Conservation (phyloP, 53 echinoderm and acorn worm genomes). For the Crossaster papposus region DNA sequence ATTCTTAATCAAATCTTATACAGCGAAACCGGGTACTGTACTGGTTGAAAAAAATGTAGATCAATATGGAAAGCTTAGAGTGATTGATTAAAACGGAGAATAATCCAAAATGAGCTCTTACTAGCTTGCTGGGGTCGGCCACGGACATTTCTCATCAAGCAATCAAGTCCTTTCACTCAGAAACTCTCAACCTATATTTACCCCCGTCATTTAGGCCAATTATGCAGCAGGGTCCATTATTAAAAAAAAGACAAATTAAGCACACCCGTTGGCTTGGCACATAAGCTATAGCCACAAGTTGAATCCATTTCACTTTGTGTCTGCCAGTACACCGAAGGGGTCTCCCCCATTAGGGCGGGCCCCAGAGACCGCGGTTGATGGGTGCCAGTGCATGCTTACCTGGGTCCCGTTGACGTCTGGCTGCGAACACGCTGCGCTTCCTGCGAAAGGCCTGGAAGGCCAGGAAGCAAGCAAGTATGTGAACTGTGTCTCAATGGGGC, state of each 20-base stretch:
- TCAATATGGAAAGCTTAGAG: too few relatives aligned
- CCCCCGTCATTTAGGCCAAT: not conserved
- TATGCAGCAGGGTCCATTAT: not conserved
- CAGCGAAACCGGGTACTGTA: too few relatives aligned
- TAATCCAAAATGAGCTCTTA: too few relatives aligned
- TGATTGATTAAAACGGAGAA: too few relatives aligned
- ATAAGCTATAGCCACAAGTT: not conserved
- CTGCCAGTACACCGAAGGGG: not conserved
- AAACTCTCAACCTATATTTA: constrained; percentile 3
- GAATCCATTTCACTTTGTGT: not conserved
- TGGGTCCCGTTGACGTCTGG: constrained; percentile 29
- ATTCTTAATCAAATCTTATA: too few relatives aligned
- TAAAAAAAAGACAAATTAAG: not conserved
- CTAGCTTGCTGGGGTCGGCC: too few relatives aligned
- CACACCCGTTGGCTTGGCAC: not conserved
- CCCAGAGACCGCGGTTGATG: constrained; percentile 11
- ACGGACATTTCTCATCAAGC: not conserved
- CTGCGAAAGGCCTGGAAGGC: constrained; percentile 6
- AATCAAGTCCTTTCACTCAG: not conserved
- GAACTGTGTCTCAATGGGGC: not conserved
- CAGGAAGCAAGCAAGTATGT: constrained; percentile 21
- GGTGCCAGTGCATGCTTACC: constrained; percentile 27
- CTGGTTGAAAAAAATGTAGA: too few relatives aligned
- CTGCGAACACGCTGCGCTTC: constrained; percentile 25
- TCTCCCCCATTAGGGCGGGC: constrained; percentile 6